phyloP scores from a whole-genome alignment of 1,140 invertebrate genomes.

The Listronotus oregonensis region DNA sequence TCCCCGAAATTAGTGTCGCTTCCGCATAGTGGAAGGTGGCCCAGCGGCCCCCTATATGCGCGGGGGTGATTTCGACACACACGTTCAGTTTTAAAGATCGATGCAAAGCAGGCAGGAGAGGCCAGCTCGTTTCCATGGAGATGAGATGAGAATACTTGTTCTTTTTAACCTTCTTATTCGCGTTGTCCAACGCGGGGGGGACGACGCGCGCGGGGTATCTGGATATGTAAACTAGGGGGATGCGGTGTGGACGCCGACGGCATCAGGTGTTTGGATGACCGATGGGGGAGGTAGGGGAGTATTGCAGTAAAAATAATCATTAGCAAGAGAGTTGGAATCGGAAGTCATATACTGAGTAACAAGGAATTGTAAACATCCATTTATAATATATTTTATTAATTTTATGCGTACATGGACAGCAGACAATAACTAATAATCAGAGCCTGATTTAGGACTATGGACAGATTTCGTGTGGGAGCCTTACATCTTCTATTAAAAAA shows the following conservation, averaged over 20 bases:
- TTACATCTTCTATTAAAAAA: no score
- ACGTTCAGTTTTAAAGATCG: slow-evolving; percentile 58
- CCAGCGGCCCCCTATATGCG: slow-evolving; percentile 4
- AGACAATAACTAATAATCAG: no score
- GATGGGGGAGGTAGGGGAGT: slow-evolving; percentile 8
- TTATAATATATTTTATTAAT: no score
- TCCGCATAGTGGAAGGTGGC: slow-evolving; percentile 36
- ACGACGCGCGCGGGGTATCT: slow-evolving; percentile 18
- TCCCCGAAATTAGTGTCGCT: slow-evolving; percentile 36
- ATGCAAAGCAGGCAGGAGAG: slow-evolving; percentile 55
- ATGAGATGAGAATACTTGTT: slow-evolving; percentile 58
- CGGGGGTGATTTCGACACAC: slow-evolving; percentile 42
- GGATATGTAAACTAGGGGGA: slow-evolving; percentile 18
- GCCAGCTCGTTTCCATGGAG: slow-evolving; percentile 58
- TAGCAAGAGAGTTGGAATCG: no score
- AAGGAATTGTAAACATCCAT: no score
- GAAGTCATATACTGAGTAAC: no score
- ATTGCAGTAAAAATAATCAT: slow-evolving; percentile 12
- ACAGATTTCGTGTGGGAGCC: no score
- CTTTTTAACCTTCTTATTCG: slow-evolving; percentile 56
- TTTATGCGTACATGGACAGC: no score
- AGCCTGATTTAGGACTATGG: no score
- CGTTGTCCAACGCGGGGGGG: slow-evolving; percentile 46
- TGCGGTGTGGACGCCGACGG: slow-evolving; percentile 29
- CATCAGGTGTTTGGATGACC: slow-evolving; percentile 30